Evolutionary conservation across 1,140 invertebrate genomes (phyloP), one percentile per base, ranked within the genome.

Genomic region (Stratiolaelaps scimitus): DNA sequence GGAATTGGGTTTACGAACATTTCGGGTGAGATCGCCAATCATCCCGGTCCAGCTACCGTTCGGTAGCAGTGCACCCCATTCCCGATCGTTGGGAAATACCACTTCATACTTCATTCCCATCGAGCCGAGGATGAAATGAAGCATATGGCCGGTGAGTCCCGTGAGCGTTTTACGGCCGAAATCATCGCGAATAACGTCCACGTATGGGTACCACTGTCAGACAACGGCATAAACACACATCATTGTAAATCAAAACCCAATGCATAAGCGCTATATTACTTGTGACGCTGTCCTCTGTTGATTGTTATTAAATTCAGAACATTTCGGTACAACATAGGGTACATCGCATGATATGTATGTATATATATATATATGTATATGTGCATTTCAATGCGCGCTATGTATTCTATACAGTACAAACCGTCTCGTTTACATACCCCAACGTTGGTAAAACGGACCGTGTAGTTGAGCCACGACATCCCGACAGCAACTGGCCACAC

Each of bases 41-140:
- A 60, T 48, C 53, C 53, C 53, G 53, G 53, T 60, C 53, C 53
- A 60, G 26, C 26, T 29, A 17, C 53, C 53, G 53, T 60, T 60
- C 13, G 53, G 26, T 26, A 60, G 53, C 2, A 29, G 26, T 15
- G 53, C 26, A 1, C 53, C 53, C 23, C 23, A 60, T 23, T 29
- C 15, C 15, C 34, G 53, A 60, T 60, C 53, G 53, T 60, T 60
- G 2, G n/a, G 53, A 23, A 60, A 60, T 15, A 60, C 34, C 1
- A 60, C 53, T 20, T 60, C 53, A 34, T 20, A 60, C 53, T 60
- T 60, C 23, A 60, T 60, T 15, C 23, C 53, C 53, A 60, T 60
- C 1, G 53, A 29, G 17, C 20, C 20, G 26, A 60, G 17, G 20
- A 60, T 60, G 17, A 26, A 60, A 60, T 60, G 26, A 15, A 60